Conservation (phyloP, 2,113 vertebrate genomes). For the Leucopsar rothschildi region DNA sequence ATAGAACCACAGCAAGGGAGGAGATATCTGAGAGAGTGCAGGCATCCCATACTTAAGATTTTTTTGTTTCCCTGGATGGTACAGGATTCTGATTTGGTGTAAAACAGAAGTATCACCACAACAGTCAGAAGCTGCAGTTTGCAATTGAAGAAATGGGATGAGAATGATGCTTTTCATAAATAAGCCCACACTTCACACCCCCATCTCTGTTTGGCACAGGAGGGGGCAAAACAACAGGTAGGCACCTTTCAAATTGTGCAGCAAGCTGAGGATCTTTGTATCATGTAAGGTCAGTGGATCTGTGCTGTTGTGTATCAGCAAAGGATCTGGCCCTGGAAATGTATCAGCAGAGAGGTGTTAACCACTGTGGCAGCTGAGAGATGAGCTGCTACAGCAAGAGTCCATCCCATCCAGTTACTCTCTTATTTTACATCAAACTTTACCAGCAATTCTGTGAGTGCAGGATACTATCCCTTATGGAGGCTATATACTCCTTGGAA, state of each 20-base stretch:
- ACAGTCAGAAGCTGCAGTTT: not conserved
- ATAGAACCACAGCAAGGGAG: not conserved
- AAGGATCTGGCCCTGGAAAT: not conserved
- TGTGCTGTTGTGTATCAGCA: not conserved
- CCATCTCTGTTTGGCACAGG: not conserved
- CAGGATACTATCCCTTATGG: not conserved
- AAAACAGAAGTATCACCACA: not conserved
- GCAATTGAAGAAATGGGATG: not conserved
- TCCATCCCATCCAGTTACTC: not conserved
- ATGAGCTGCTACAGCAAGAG: not conserved
- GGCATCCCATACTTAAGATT: not conserved
- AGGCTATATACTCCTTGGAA: not conserved
- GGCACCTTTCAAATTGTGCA: not conserved
- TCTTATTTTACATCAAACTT: not conserved
- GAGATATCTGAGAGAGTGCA: not conserved
- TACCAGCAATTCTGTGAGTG: not conserved
- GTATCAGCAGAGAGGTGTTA: not conserved
- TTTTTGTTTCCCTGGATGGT: not conserved
- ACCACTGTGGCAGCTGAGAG: not conserved
- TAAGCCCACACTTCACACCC: not conserved
- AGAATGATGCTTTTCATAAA: not conserved
- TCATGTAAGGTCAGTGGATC: not conserved
- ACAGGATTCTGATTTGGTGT: not conserved
- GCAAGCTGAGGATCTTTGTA: not conserved
- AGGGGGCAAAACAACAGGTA: not conserved